Evolutionary conservation across 2,888 invertebrate species (phyloP), one percentile per base, ranked within the genome.

Genomic region (Nymphalis urticae): DNA sequence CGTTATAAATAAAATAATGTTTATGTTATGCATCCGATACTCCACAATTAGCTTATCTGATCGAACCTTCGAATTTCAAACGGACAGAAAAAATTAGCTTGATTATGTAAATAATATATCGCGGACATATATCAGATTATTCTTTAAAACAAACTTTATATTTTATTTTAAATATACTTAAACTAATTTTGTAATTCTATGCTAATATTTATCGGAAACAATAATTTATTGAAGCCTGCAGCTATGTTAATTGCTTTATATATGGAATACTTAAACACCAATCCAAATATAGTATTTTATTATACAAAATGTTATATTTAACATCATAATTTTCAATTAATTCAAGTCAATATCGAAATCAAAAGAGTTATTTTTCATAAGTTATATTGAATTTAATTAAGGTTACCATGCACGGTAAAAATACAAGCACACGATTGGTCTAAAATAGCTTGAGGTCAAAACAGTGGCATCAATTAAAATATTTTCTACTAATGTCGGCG

Each of bases 1-100:
- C 64, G 54, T 61, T 66, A 48, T 9, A 36, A 59, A 27, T n/a
- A 66, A 50, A 58, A 51, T 48, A 13, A 42, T 68, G 61, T 50
- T 64, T 53, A 63, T 63, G 47, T 68, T 69, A 64, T 62, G 65
- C 64, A 72, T 50, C 50, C 56, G 64, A 67, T 53, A 64, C 68
- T 48, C 53, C 48, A 56, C 63, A 61, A 64, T 64, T 69, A 62
- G 58, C 64, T 68, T 68, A 71, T 71, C 68, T 53, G 59, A 58
- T 59, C 50, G 32, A 51, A 62, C 63, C 19, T 13, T 58, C 42
- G 53, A 42, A 51, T 51, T 60, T 68, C 13, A 58, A 58, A 36
- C n/a, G 2, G 42, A 0, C n/a, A 7, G 13, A 32, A 42, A 42
- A 27, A 54, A 9, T 24, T 27, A 36, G 13, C 19, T 1, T 36